phyloP scores from a whole-genome alignment of 2,797 vertebrate genomes.

The Xiphophorus birchmanni region DNA sequence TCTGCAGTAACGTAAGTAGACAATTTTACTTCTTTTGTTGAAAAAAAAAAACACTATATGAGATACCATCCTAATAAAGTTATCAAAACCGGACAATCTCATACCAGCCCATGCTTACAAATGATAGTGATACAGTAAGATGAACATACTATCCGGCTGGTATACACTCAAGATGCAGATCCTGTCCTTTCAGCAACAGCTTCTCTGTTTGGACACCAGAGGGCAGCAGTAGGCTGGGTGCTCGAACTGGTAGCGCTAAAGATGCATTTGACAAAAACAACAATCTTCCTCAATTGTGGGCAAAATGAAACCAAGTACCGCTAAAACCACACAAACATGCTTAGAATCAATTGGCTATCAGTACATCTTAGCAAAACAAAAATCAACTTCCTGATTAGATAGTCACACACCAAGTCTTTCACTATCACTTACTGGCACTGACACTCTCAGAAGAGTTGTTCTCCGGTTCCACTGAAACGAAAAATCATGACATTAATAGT shows the following conservation, averaged over 20 bases:
- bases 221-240: constrained; percentile 88
- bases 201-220: constrained; percentile 80
- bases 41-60: not conserved
- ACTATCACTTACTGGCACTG: constrained; percentile 44
- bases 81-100: not conserved
- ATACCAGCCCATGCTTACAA: not conserved
- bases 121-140: not conserved
- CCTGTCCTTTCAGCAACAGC: constrained; percentile 84
- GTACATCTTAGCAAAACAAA: constrained; percentile 5
- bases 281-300: constrained; percentile 11
- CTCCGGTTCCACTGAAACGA: constrained; percentile 50
- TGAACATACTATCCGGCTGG: constrained; percentile 92
- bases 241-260: constrained; percentile 82
- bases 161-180: constrained; percentile 90
- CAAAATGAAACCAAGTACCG: constrained; percentile 16
- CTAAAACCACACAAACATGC: not conserved
- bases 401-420: constrained; percentile 3
- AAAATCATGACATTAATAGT: constrained; percentile 18
- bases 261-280: constrained; percentile 50
- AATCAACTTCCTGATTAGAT: not conserved
- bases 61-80: not conserved
- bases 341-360: not conserved
- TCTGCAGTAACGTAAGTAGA: not conserved
- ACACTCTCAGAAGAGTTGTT: constrained; percentile 34
- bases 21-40: not conserved